A percentile compares a stretch with the other conserved stretches of the same genome.
These are phyloP conservation scores for Zapornia atra DNA, from an alignment of 2,113 vertebrate species.

Conservation along the genomic window DNA sequence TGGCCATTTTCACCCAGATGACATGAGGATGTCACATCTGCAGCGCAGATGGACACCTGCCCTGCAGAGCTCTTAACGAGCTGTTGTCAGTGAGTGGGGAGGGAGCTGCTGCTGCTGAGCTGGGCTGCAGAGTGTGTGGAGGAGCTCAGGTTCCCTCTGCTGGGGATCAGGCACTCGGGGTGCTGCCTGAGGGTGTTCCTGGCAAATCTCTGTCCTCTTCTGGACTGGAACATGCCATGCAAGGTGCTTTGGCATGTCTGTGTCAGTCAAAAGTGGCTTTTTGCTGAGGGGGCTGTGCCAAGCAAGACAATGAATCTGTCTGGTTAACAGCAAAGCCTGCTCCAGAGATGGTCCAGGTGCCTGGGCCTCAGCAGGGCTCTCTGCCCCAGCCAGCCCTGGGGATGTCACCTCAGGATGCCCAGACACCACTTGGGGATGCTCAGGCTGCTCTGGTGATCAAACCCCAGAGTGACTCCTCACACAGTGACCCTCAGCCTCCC, in stretches of 20 bases:
- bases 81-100: no score
- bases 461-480: rapidly evolving
- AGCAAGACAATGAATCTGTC: not conserved
- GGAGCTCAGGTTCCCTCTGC: no score
- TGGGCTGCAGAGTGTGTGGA: no score
- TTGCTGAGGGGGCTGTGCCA: not conserved
- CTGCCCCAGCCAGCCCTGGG: not conserved
- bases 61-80: no score
- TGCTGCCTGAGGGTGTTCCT: not conserved
- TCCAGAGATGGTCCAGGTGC: not conserved
- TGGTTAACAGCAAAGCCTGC: not conserved
- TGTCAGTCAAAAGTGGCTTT: not conserved
- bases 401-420: not conserved
- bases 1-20: no score
- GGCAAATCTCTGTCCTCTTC: not conserved
- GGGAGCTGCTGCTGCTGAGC: no score
- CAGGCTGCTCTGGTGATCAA: not conserved
- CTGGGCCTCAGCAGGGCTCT: not conserved
- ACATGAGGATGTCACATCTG: no score
- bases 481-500: not conserved
- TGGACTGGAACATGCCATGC: rapidly evolving
- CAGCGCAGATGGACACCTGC: no score
- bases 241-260: no score
- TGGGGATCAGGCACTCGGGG: not conserved
- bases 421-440: not conserved